phyloP scores from a whole-genome alignment of 2,797 vertebrate species.

The Melanotaenia maccullochi region DNA sequence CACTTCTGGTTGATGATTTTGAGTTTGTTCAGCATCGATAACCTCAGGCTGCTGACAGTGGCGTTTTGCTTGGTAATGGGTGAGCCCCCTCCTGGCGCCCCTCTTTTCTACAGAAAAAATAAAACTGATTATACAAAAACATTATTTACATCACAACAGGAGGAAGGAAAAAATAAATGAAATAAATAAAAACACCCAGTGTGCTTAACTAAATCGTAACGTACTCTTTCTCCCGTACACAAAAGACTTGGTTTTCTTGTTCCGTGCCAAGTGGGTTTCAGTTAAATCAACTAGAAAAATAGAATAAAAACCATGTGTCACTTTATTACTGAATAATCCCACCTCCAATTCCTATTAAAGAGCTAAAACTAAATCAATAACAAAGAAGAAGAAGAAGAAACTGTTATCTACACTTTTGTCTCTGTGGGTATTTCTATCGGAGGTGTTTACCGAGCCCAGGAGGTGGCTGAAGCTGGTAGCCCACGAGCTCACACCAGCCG shows the following conservation, averaged over 20 bases:
- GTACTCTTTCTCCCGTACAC: slow-evolving; percentile 77
- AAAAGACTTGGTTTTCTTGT: slow-evolving; percentile 68
- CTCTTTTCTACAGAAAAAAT: slow-evolving; percentile 49
- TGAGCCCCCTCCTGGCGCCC: slow-evolving; percentile 49
- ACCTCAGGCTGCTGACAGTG: slow-evolving; percentile 11
- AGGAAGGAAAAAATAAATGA: not conserved
- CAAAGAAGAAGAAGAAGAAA: not conserved
- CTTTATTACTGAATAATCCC: not conserved
- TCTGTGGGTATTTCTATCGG: not conserved
- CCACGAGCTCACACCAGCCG: slow-evolving; percentile 94
- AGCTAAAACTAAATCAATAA: too few relatives aligned
- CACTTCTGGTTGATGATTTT: slow-evolving; percentile 3
- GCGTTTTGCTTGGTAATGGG: slow-evolving; percentile 21
- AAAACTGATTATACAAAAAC: not conserved
- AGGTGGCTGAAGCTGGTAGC: slow-evolving; percentile 92
- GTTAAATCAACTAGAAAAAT: slow-evolving; percentile 62
- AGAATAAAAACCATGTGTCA: slow-evolving; percentile 27
- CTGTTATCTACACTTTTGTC: not conserved
- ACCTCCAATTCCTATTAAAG: too few relatives aligned
- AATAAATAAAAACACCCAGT: not conserved
- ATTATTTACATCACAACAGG: not conserved
- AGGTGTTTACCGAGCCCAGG: slow-evolving; percentile 84
- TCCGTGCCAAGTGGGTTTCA: slow-evolving; percentile 56
- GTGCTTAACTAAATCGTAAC: slow-evolving; percentile 43
- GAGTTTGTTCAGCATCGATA: not conserved